A percentile compares a stretch with the other conserved stretches of the same genome.
These are phyloP conservation scores for Eupleurogrammus muticus DNA, from an alignment of 2,797 vertebrate species.

Conservation along the genomic window DNA sequence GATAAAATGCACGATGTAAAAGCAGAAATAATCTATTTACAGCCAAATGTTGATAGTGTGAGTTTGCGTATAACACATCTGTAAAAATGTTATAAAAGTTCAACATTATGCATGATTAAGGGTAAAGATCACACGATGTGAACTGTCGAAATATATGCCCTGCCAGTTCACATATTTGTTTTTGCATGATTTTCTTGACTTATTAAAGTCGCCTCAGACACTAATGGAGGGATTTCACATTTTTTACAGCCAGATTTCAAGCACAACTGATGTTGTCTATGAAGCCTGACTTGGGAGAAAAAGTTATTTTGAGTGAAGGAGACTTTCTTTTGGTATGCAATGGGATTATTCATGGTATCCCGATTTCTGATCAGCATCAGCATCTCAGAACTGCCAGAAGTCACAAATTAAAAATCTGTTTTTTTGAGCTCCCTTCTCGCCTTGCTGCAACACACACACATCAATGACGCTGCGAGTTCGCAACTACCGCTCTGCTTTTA, in stretches of 20 bases:
- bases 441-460: slow-evolving; percentile 3
- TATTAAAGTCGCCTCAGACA: background rate
- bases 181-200: background rate
- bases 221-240: background rate
- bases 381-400: no score
- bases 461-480: background rate
- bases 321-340: background rate
- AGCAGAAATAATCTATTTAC: no score
- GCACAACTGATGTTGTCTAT: background rate
- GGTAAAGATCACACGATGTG: background rate
- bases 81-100: no score
- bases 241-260: background rate
- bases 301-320: slow-evolving; percentile 12
- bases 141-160: background rate
- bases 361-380: slow-evolving; percentile 5
- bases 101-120: no score
- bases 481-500: slow-evolving; percentile 2
- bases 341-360: slow-evolving; percentile 7
- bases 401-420: background rate
- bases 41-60: no score
- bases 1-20: no score
- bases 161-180: background rate
- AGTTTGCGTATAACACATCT: background rate
- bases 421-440: background rate
- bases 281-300: slow-evolving; percentile 9